Evolutionary conservation across 2,888 invertebrate species (phyloP).

Genomic region (Cerceris rybyensis): DNA sequence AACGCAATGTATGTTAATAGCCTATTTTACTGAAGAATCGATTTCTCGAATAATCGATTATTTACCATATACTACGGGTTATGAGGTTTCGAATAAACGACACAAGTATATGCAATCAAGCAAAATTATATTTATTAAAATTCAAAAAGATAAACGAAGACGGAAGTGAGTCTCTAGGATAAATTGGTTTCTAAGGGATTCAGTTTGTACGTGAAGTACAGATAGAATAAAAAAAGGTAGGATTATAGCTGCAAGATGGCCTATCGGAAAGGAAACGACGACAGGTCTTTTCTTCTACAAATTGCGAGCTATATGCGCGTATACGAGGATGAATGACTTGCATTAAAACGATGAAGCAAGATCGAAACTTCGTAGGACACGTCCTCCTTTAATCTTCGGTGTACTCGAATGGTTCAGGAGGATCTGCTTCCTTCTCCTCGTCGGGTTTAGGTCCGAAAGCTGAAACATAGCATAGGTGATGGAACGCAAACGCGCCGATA

Average conservation of each 20-base stretch:
- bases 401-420: slow-evolving; percentile 99
- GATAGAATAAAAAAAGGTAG: slow-evolving; percentile 22
- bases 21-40: background rate
- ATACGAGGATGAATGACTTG: slow-evolving; percentile 26
- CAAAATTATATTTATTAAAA: slow-evolving; percentile 46
- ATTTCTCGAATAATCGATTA: background rate
- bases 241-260: background rate
- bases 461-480: slow-evolving; percentile 66
- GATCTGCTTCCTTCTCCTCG: slow-evolving; percentile 98
- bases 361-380: slow-evolving; percentile 6
- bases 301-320: slow-evolving; percentile 9
- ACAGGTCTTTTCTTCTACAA: slow-evolving; percentile 8
- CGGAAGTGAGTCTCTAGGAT: background rate
- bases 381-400: slow-evolving; percentile 87
- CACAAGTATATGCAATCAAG: slow-evolving; percentile 7
- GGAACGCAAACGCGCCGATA: background rate
- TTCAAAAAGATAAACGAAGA: slow-evolving; percentile 1
- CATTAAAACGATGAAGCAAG: slow-evolving; percentile 10
- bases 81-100: slow-evolving; percentile 19
- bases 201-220: slow-evolving; percentile 4
- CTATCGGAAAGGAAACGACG: background rate
- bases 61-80: background rate
- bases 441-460: slow-evolving; percentile 95
- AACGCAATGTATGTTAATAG: no score
- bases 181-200: background rate